These are phyloP conservation scores for Stegana nigrithorax DNA, from an alignment of 2,888 invertebrate species.

Conservation along the genomic window DNA sequence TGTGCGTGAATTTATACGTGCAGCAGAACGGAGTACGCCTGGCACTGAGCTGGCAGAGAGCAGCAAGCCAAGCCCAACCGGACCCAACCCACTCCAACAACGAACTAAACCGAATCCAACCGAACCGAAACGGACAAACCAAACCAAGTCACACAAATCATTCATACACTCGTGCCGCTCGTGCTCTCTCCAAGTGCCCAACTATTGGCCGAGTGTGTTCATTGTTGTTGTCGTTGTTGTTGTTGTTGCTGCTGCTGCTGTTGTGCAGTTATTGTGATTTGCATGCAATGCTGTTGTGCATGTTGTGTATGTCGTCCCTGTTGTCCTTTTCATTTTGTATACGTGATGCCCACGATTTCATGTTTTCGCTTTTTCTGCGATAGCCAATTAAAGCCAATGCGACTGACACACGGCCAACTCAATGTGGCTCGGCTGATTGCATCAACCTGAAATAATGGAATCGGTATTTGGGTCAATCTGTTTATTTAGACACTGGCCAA, in stretches of 20 bases:
- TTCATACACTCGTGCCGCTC: no score
- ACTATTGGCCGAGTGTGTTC: background rate
- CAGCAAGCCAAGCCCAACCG: no score
- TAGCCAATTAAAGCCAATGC: background rate
- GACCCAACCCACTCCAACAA: no score
- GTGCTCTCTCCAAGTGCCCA: no score
- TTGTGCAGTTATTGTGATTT: background rate
- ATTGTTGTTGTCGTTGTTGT: background rate
- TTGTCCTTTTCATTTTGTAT: background rate
- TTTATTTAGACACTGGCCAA: no score
- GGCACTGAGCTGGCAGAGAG: no score
- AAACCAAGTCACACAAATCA: no score
- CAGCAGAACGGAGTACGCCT: no score
- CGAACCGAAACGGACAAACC: no score
- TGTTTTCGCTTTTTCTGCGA: background rate
- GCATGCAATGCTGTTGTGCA: background rate
- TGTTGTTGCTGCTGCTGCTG: background rate
- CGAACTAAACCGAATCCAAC: no score
- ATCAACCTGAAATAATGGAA: constrained; percentile 61
- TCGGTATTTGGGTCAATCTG: constrained; percentile 51
- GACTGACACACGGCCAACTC: constrained; percentile 3
- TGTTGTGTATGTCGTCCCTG: background rate
- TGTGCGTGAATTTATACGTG: no score
- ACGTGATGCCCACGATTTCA: no score
- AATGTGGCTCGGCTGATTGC: constrained; percentile 26